Evolutionary conservation across 64 coral and sea anemone genomes (phyloP).

Genomic region (Montipora cactus): DNA sequence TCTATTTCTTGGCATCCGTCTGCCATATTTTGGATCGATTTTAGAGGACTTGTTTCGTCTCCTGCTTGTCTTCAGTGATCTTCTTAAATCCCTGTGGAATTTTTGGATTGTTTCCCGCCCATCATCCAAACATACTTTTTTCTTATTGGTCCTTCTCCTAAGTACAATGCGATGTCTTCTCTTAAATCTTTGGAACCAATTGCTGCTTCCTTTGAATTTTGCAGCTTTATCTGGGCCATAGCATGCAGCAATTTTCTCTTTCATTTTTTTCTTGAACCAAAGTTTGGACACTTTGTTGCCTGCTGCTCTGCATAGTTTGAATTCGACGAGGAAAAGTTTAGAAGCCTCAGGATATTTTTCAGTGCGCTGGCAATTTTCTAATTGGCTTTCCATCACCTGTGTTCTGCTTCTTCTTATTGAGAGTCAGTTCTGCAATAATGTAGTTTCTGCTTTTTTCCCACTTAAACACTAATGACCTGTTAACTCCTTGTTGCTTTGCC

Average conservation of each 20-base stretch:
- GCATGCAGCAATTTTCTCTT: conserved; percentile 48
- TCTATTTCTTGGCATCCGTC: too few species aligned
- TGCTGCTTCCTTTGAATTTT: conserved; percentile 54
- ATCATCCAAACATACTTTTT: background rate
- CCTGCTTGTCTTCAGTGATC: too few species aligned
- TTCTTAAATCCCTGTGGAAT: too few species aligned
- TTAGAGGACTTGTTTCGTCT: too few species aligned
- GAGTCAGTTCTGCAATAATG: conserved; percentile 60
- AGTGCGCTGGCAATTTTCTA: conserved; percentile 40
- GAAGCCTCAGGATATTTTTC: conserved; percentile 63
- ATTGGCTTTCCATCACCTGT: conserved; percentile 51
- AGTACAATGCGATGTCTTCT: conserved; percentile 16
- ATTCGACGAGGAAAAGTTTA: conserved; percentile 55
- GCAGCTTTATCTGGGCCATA: conserved; percentile 46
- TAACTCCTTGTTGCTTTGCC: conserved; percentile 72
- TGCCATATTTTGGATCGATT: too few species aligned
- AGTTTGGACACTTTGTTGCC: conserved; percentile 64
- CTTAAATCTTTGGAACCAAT: conserved; percentile 50
- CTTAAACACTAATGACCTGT: conserved; percentile 65
- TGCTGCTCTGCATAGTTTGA: conserved; percentile 65
- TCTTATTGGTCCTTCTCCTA: conserved; percentile 37
- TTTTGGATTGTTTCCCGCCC: too few species aligned
- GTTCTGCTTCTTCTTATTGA: conserved; percentile 70
- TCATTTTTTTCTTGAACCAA: conserved; percentile 65
- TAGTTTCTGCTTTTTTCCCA: conserved; percentile 73